Evolutionary conservation across 1,140 invertebrate genomes (phyloP), one percentile per base, ranked within the genome.

Genomic region (Pectinophora gossypiella): DNA sequence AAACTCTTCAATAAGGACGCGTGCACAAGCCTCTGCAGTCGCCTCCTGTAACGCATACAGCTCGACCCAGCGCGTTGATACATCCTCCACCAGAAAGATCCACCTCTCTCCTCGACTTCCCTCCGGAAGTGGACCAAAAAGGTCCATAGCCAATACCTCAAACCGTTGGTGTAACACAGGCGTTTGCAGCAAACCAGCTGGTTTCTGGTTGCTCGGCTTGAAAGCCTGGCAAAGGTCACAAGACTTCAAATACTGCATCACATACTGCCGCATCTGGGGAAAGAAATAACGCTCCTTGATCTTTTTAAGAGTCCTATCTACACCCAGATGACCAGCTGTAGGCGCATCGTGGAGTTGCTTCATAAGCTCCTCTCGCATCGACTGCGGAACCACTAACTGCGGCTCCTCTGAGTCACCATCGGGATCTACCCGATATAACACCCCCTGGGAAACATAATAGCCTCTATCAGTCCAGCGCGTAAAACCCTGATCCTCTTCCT

Each of bases 71-170:
- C 51, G 54, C 27, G 49, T 62, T 4, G 66, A 53, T 0, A 58
- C 22, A 49, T 77, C 74, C 59, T 75, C 72, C 3, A 69, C 49
- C 0, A 72, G 52, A 15, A 72, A 47, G n/a, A 75, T 54, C 50
- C 62, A 59, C 10, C 21, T 72, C 54, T 13, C 52, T 10, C 44
- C 53, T 56, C 38, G 57, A 55, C 55, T 7, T 48, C 27, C 3
- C 18, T 43, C 21, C 10, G 15, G 47, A 10, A 68, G 42, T 9
- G 42, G 42, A 9, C 42, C 42, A 15, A 44, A 44, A 10, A 44
- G 42, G 15, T 44, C 42, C 35, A 15, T 20, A 5, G 42, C 18
- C 7, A 44, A 15, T 6, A 44, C 42, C 19, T 44, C 42, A n/a
- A 4, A 9, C 10, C 42, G 18, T 13, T 49, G 19, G 58, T 51